Evolutionary conservation across 2,888 invertebrate genomes (phyloP).

Genomic region (Lepidochrysops patricia): DNA sequence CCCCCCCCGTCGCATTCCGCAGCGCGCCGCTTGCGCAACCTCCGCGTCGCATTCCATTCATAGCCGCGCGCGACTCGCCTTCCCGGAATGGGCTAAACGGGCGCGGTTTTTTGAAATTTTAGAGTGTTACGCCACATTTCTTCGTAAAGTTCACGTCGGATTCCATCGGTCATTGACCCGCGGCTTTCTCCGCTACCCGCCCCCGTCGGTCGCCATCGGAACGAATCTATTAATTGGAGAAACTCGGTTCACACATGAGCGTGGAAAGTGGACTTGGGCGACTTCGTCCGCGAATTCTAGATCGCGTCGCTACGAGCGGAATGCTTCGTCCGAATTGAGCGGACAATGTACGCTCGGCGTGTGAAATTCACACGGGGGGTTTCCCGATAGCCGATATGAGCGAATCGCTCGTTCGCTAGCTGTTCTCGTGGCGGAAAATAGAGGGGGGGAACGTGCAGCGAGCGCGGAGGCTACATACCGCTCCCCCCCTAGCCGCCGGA

Average conservation of each 20-base stretch:
- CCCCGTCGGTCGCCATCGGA: constrained; percentile 71
- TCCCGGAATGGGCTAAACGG: constrained; percentile 51
- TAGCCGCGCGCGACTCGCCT: constrained; percentile 49
- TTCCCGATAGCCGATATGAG: constrained; percentile 26
- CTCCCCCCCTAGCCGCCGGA: constrained; percentile 51
- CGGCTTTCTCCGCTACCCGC: constrained; percentile 70
- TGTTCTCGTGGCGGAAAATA: constrained; percentile 10
- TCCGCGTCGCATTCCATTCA: constrained; percentile 71
- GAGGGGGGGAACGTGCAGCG: constrained; percentile 17
- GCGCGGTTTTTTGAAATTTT: constrained; percentile 62
- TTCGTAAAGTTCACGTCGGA: constrained; percentile 65
- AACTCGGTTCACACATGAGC: constrained; percentile 73
- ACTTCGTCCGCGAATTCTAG: constrained; percentile 9
- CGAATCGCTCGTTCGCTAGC: constrained; percentile 14
- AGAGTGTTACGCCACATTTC: constrained; percentile 69
- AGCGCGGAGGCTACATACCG: constrained; percentile 51
- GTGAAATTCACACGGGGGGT: constrained; percentile 28
- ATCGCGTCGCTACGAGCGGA: too few relatives aligned
- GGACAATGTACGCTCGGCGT: constrained; percentile 23
- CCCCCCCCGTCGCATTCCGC: constrained; percentile 32
- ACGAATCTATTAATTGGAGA: constrained; percentile 75
- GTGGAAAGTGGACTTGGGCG: constrained; percentile 60
- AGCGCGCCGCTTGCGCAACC: constrained; percentile 66
- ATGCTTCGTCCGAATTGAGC: too few relatives aligned
- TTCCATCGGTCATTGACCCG: constrained; percentile 68